Base-by-base conservation (phyloP, 2,888 invertebrate genomes). In the Folsomia manolachei region DNA sequence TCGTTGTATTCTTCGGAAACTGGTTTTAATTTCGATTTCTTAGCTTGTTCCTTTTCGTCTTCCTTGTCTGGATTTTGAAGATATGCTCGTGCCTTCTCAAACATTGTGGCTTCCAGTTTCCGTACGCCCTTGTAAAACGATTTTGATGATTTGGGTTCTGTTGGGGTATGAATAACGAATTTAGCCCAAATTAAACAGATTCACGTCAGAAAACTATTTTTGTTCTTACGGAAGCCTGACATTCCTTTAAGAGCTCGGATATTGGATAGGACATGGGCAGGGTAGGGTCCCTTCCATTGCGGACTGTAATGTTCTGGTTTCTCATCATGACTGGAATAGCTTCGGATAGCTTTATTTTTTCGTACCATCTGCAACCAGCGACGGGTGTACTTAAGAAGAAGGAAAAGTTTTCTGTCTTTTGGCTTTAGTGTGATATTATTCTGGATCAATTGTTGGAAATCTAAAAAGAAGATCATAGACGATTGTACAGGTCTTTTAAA, bases 111-210 rank as follows among this genome's bases (percentile, higher is more conserved):
- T 24, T 62, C 24, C 62, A 62, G 21, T 1, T 2, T 2, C 14
- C 24, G 21, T 23, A 62, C 24, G 2, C 25, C 25, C 2, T 9
- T 7, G 25, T 21, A 62, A 23, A 62, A 62, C 24, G 21, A 19
- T 62, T 23, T 62, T 14, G 21, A 21, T 62, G 62, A 62, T 23
- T 62, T 62, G 19, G 62, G 62, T 24, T 24, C 62, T 62, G 25
- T 56, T 21, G 51, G 51, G 23, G 23, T 9, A 21, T 7, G 4
- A 18, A 56, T 56, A 56, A 23, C 4, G 23, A 51, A 11, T 51
- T 51, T 51, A 9, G 9, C 51, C 9, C 51, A 11, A 9, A 60
- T 60, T 24, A 24, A 23, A 14, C 21, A 24, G 24, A 62, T 19
- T 60, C 9, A 60, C 23, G 7, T 7, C 60, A 7, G 23, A 60